Conservation (phyloP, 2,888 invertebrate species). For the Aethes cnicana region DNA sequence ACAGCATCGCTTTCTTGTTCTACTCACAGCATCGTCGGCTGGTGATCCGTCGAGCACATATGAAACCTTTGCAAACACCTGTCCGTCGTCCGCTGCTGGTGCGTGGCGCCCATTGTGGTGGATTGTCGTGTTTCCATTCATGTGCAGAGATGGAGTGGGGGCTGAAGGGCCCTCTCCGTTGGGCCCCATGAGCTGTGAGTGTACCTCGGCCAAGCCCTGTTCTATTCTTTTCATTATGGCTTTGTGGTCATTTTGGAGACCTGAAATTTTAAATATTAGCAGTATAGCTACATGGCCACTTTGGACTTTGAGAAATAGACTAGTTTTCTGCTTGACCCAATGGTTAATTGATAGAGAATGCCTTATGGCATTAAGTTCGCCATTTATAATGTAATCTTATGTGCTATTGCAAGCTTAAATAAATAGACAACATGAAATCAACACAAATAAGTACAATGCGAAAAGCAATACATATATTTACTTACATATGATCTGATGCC, state of each 20-base stretch:
- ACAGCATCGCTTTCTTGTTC: no score
- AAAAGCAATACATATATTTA: no score
- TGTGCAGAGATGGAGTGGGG: constrained; percentile 1
- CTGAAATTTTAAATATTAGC: constrained; percentile 61
- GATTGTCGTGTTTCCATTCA: constrained; percentile 33
- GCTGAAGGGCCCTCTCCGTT: constrained; percentile 42
- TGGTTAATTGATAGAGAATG: no score
- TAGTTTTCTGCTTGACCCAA: no score
- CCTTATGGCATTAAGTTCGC: no score
- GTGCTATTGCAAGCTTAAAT: no score
- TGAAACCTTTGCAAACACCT: constrained; percentile 86
- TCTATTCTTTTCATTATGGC: constrained; percentile 92
- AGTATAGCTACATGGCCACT: no score
- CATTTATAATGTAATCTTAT: no score
- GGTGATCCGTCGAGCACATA: constrained; percentile 90
- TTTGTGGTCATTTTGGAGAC: constrained; percentile 94
- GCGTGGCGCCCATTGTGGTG: constrained; percentile 18
- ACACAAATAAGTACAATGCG: no score
- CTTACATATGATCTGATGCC: constrained; percentile 94
- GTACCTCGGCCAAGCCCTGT: constrained; percentile 85
- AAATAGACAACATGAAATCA: no score
- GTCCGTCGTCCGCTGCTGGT: constrained; percentile 40
- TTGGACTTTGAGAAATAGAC: no score
- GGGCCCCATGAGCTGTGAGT: constrained; percentile 62
- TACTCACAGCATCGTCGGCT: constrained; percentile 89